Base-by-base conservation (phyloP, 2,888 invertebrate species). In the Melipona bicolor region DNA sequence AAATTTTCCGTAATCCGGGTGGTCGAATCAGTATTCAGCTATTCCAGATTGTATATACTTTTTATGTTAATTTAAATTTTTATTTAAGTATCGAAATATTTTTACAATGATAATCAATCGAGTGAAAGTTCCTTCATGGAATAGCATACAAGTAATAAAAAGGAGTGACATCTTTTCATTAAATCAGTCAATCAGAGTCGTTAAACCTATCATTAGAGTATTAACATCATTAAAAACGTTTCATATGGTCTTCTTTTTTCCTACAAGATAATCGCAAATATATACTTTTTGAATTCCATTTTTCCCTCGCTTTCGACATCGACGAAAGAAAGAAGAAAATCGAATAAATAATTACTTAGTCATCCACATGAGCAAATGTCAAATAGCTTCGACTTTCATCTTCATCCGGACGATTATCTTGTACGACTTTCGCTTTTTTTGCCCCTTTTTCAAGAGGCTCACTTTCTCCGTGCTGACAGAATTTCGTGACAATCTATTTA, bases 401-500 rank as follows among this genome's bases (percentile, higher is more conserved):
- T 61, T 88, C 71, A 2, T 54, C 71, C 13, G 67, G 79, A 54
- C 52, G 68, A 56, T 49, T 68, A 27, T 54, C 27, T 27, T 27
- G 27, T 27, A 27, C 27, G 72, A 50, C 64, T 86, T 62, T 78
- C 67, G 59, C 71, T 67, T 83, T 65, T 68, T 78, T 69, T 4
- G 4, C 4, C 43, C 52, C 24, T 11, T 19, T 5, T 11, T 6
- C 43, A 17, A 61, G 69, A 70, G 32, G n/a, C 52, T 50, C 54
- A 71, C 88, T 86, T 88, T 86, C 86, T 77, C 79, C 65, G 27
- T 24, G 67, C 49, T 64, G 65, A 67, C 61, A 6, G 50, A 71
- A n/a, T 67, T 65, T 62, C 50, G 21, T 32, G 59, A 15, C 2
- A 32, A 62, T 69, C 61, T 69, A 61, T 61, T 70, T 36, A 27